Base-by-base conservation (phyloP, 1,140 invertebrate genomes). In the Helicoverpa zea region DNA sequence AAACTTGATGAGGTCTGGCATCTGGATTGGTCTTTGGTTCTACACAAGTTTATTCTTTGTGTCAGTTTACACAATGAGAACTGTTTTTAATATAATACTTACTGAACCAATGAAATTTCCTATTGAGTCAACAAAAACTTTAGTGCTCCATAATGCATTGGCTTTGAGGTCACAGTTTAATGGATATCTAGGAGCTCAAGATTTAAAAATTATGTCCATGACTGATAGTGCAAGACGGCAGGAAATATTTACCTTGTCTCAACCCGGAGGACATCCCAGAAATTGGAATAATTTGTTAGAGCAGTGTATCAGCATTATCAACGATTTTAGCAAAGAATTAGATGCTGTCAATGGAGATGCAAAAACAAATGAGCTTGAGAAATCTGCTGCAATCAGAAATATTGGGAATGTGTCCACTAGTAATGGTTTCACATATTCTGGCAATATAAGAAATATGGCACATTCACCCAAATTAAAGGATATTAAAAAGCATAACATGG, bases 221-320 rank as follows among this genome's bases (percentile, higher is more conserved):
- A 96, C 95, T 75, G 96, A 96, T 63, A 86, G 90, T 61, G 2
- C 64, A 2, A 95, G 97, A 81, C 95, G 97, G 80, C 80, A 90
- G 54, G 87, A 96, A 72, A 94, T 98, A 23, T 98, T 97, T 86
- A 96, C 96, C 13, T 90, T 98, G 0, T 98, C 97, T 72, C 96
- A 97, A 87, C 97, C 97, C 64, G 97, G 97, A 30, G 97, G 97
- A 66, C 97, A 98, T 91, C 97, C 97, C 2, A 97, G 97, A 81
- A 97, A 97, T 83, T 98, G 97, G 97, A 98, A 97, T 84, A 95
- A 95, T 75, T 88, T 98, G 4, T 93, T 97, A 12, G 95, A 96
- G 82, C 96, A 96, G 83, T 96, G 96, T 88, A 85, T 97, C 3
- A 88, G 87, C 49, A 89, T 96, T 0, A 94, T 98, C 1, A 96